Conservation (phyloP, 2,113 vertebrate species). For the Accipiter virgatus region DNA sequence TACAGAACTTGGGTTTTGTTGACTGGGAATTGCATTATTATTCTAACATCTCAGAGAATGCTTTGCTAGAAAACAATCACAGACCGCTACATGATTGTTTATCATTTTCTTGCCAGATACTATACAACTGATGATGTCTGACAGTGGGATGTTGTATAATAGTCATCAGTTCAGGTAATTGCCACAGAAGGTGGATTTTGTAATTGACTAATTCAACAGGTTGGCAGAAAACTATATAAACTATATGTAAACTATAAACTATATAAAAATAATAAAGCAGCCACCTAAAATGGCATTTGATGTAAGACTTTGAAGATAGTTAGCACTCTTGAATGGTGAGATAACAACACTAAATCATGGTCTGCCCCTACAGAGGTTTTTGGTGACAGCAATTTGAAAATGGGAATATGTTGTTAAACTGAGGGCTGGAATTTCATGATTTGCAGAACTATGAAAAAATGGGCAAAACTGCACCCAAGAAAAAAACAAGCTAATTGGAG, state of each 20-base stretch:
- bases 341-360: background rate
- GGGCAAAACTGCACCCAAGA: background rate
- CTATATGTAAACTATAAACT: background rate
- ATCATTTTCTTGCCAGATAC: background rate
- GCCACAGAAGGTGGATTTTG: background rate
- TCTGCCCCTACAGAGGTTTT: background rate
- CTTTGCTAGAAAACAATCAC: background rate
- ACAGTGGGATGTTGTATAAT: background rate
- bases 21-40: background rate
- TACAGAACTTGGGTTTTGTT: background rate
- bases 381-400: background rate
- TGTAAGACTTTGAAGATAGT: background rate
- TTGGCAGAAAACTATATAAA: background rate
- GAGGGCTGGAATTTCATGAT: background rate
- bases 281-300: background rate
- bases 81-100: accelerated
- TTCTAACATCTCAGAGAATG: background rate
- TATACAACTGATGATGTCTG: background rate
- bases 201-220: background rate
- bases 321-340: background rate
- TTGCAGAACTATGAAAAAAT: background rate
- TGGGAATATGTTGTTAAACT: background rate
- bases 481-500: background rate
- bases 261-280: background rate
- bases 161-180: background rate